Evolutionary conservation across 2,888 invertebrate genomes (phyloP), one percentile per base, ranked within the genome.

Genomic region (Ernsta delagoae): DNA sequence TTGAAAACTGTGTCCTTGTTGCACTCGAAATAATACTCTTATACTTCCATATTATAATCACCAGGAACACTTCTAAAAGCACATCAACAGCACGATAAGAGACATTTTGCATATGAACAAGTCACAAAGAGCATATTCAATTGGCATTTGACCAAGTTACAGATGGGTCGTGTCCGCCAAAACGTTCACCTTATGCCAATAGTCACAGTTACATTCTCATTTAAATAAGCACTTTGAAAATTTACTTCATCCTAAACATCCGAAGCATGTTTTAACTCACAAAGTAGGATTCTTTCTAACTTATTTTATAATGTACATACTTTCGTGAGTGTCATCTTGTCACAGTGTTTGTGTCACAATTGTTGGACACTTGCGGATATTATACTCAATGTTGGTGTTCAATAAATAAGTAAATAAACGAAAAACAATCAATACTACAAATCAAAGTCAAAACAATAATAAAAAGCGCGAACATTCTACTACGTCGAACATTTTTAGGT

Each of bases 91-190:
- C 5, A 54, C 57, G 57, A 36, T 34, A 36, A 36, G 12, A 45
- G 43, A 45, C 45, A 45, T 54, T 64, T 54, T 54, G 65, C 57
- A 48, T 36, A 6, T 16, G 57, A 16, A 57, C 36, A 65, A 65
- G 54, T 39, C 45, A 57, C 57, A 65, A 57, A 57, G 36, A 65
- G 45, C 41, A 48, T 57, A 48, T 57, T 45, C 57, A 45, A 16
- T 65, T 65, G 65, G 65, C 57, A 48, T 16, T 11, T 36, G 57
- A 16, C 65, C 48, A 65, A 65, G 54, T 39, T 57, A 57, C 65
- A 65, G 36, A 57, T 45, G 57, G 45, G 34, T 56, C 57, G 16
- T 36, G 64, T 57, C 63, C 45, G 56, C 31, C 12, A 56, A 57
- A 57, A 57, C 24, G 34, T 11, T 11, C 24, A 24, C 24, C 1